Base-by-base conservation (phyloP, 1,140 invertebrate genomes). In the Leptoteleia sp. region DNA sequence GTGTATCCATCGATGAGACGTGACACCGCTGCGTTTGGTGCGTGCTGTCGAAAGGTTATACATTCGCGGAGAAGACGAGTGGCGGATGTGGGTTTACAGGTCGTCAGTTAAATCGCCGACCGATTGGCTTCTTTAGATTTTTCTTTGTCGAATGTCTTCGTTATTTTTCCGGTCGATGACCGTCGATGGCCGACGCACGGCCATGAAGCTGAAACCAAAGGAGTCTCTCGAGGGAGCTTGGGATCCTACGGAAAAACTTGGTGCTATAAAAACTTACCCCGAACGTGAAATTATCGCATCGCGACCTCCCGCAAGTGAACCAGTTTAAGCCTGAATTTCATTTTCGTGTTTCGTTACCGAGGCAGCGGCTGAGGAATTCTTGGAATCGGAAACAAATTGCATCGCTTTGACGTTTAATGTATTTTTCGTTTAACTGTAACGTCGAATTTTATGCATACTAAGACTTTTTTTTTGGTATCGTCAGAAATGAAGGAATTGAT, bases 91-190 rank as follows among this genome's bases (percentile, higher is more conserved):
- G 85, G 86, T 87, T 84, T 87, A 78, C 81, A 43, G 86, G 86
- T 85, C 84, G 75, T 70, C 47, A 71, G 79, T 80, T 70, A 76
- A 79, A 79, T 35, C 55, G 31, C 27, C 50, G 68, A 73, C 62
- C 64, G 76, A 79, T 79, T 73, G 70, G 64, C 76, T 81, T 79
- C 73, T 78, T 81, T 68, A 61, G 12, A 78, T 37, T 78, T 72
- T 76, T 79, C 80, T 80, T 81, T 64, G 62, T 67, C 68, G 65
- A 80, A 83, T 55, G 61, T 71, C 71, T 61, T 68, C 57, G 50
- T 65, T 62, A 81, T 81, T 82, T 85, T 84, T 81, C 81, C 83
- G 84, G 84, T 86, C 84, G 77, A 80, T 84, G 83, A 86, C 84
- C 84, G 79, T 79, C 61, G 50, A 54, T 73, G 73, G 61, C 65